Base-by-base conservation (phyloP, 2,797 vertebrate species). In the Syngnathus rostellatus region DNA sequence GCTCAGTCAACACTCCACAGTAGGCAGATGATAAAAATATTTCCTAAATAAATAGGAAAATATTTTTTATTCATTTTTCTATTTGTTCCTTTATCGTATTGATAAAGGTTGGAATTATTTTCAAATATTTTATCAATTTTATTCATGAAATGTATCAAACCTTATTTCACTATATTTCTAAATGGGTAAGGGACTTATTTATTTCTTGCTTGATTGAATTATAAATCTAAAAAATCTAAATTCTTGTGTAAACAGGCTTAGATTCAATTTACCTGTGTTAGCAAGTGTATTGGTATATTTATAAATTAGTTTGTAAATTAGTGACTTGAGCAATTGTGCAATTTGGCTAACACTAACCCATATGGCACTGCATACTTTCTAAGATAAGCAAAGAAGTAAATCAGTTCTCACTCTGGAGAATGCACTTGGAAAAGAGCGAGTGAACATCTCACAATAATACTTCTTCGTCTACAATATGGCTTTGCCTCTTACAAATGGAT, bases 401-500 rank as follows among this genome's bases (percentile, higher is more conserved):
- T 68, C 73, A 63, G 66, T 62, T 81, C 69, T 70, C 74, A 74
- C 54, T 77, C 59, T 72, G 57, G 73, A 72, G 69, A 81, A 65
- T 14, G 38, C 23, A 23, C 53, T 65, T 40, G 64, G 10, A 72
- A 71, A 51, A 78, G 81, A 73, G 41, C 68, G 63, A 71, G 76
- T 63, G 67, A 76, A 81, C 67, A 76, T 77, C 72, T 84, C 77
- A 71, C 64, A 82, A 72, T 45, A 78, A 77, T 79, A 71, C 66
- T 54, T 77, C 74, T 66, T 72, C 67, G 77, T 80, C 68, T 78
- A 63, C 69, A 76, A 75, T 65, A 63, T 67, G 69, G 76, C 82
- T 72, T 80, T 73, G 46, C 73, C 65, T 61, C 75, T 77, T 65
- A 71, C 48, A 78, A 84, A 83, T 76, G 70, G 69, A 76, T 74